Evolutionary conservation across 2,113 vertebrate genomes (phyloP).

Genomic region (Anolis carolinensis): DNA sequence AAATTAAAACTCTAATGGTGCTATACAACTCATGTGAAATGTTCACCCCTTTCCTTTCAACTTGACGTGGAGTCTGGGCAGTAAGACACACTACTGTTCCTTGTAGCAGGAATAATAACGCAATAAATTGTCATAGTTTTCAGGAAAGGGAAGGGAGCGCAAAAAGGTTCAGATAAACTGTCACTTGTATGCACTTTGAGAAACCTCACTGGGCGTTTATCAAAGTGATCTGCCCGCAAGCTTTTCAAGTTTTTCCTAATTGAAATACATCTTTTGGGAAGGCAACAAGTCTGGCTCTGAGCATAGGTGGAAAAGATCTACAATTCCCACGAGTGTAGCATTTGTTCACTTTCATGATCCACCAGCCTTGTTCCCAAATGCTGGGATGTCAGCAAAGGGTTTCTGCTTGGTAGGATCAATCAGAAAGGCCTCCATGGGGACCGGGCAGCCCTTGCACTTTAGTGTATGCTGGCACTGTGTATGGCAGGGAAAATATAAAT

Average conservation of each 20-base stretch:
- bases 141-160: too few relatives aligned
- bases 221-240: not conserved
- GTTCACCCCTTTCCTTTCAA: not conserved
- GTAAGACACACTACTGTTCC: not conserved
- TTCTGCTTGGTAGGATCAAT: too few relatives aligned
- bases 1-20: constrained; percentile 32
- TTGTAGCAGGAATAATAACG: not conserved
- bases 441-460: not conserved
- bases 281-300: not conserved
- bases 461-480: too few relatives aligned
- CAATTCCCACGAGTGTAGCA: too few relatives aligned
- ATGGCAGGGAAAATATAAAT: not conserved
- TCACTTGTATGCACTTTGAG: not conserved
- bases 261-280: not conserved
- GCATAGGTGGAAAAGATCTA: not conserved
- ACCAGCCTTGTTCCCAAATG: not conserved
- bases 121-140: too few relatives aligned
- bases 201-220: not conserved
- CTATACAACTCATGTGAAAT: constrained; percentile 7
- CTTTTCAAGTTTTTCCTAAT: not conserved
- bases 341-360: not conserved
- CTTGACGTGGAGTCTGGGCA: not conserved
- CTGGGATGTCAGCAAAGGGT: not conserved
- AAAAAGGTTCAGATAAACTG: not conserved
- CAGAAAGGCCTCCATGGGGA: not conserved